Percentiles rank a stretch among this genome's conserved stretches.
Conservation (phyloP, 1,140 invertebrate species). For the Zaprionus lachaisei region DNA sequence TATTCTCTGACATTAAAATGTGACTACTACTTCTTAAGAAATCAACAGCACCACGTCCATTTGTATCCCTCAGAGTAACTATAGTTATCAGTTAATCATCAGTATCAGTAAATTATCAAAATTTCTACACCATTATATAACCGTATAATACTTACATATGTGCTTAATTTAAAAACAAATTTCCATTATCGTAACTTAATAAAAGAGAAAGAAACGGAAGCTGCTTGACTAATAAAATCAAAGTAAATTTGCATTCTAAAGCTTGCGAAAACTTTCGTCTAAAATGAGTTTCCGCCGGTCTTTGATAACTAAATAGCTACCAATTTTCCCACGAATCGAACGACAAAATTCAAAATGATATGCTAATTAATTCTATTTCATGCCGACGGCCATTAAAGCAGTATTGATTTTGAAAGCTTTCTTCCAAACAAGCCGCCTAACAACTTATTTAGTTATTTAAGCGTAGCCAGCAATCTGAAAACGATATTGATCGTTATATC, state of each 20-base stretch:
- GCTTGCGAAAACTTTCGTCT: conserved; percentile 24
- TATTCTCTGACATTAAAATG: background rate
- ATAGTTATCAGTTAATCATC: background rate
- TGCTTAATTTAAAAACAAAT: background rate
- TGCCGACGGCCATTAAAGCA: conserved; percentile 61
- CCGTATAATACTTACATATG: background rate
- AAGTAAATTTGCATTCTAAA: conserved; percentile 64
- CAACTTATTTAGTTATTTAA: conserved; percentile 71
- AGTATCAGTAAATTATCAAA: background rate
- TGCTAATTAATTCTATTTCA: conserved; percentile 77
- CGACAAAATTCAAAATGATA: conserved; percentile 65
- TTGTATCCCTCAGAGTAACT: background rate
- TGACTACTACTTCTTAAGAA: background rate
- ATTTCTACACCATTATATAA: background rate
- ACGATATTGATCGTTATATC: conserved; percentile 35
- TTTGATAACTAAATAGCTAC: conserved; percentile 43
- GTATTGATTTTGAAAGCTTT: conserved; percentile 74
- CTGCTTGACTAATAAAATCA: background rate
- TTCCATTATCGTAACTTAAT: background rate
- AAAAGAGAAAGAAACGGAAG: background rate
- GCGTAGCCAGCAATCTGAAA: conserved; percentile 35
- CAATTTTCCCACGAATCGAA: conserved; percentile 66
- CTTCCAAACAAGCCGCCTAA: conserved; percentile 67
- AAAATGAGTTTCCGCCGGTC: conserved; percentile 59
- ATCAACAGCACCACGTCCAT: background rate